phyloP scores from a whole-genome alignment of 2,888 invertebrate genomes.

The Erebia aethiops region DNA sequence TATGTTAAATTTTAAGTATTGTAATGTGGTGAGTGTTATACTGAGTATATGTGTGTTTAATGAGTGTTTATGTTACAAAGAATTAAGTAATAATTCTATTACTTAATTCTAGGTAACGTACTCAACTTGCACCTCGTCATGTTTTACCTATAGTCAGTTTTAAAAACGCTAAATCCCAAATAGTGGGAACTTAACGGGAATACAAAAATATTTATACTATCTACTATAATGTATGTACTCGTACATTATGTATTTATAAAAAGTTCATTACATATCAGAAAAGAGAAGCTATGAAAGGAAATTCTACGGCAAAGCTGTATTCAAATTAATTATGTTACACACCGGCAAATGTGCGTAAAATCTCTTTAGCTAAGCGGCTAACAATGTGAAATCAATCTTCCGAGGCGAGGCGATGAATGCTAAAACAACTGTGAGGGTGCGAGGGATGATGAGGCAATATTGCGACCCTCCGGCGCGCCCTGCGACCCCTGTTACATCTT shows the following conservation, averaged over 20 bases:
- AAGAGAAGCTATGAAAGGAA: neutral
- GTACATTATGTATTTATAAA: neutral
- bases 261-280: neutral
- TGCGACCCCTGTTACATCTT: conserved; percentile 73
- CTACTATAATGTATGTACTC: no score
- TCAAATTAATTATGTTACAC: conserved; percentile 32
- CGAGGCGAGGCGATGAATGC: conserved; percentile 73
- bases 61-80: no score
- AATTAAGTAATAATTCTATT: no score
- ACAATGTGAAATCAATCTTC: conserved; percentile 72
- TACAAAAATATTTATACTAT: no score
- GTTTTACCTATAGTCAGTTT: no score
- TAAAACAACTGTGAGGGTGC: conserved; percentile 81
- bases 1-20: no score
- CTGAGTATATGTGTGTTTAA: no score
- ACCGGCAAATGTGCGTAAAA: conserved; percentile 43
- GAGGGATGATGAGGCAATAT: conserved; percentile 82
- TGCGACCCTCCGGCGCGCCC: conserved; percentile 68
- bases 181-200: no score
- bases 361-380: conserved; percentile 57
- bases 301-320: conserved; percentile 10
- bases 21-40: no score
- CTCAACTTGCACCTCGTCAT: no score
- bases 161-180: no score
- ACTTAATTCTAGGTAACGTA: no score